Evolutionary conservation across 2,113 vertebrate genomes (phyloP).

Genomic region (Uria aalge): DNA sequence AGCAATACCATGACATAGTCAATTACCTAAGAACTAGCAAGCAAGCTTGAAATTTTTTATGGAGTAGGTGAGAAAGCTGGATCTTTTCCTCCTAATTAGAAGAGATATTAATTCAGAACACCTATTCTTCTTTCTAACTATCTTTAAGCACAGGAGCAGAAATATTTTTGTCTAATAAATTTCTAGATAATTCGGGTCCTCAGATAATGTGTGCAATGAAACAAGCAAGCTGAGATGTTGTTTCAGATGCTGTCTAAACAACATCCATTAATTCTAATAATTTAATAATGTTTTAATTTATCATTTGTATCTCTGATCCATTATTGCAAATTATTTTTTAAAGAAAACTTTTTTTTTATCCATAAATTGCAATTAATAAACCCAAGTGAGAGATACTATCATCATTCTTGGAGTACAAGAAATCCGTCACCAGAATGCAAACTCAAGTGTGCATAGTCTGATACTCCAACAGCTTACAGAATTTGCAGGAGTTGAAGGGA

Average conservation of each 20-base stretch:
- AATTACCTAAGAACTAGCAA: neutral
- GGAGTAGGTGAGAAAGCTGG: neutral
- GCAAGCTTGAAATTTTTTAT: neutral
- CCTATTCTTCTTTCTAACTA: neutral
- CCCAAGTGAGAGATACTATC: neutral
- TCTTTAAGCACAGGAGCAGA: neutral
- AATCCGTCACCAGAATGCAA: neutral
- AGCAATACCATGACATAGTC: neutral
- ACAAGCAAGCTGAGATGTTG: neutral
- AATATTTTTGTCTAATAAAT: neutral
- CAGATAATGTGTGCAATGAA: neutral
- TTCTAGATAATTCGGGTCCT: neutral
- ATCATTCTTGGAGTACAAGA: neutral
- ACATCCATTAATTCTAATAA: neutral
- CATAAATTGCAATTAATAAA: neutral
- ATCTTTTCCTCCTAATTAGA: neutral
- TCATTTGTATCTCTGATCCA: neutral
- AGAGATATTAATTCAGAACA: neutral
- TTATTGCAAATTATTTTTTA: neutral
- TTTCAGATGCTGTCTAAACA: neutral
- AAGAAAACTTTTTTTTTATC: neutral
- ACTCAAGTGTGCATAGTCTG: neutral
- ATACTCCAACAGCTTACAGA: neutral
- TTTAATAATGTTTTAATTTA: neutral
- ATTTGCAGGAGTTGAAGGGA: neutral